Evolutionary conservation across 2,888 invertebrate species (phyloP), one percentile per base, ranked within the genome.

Genomic region (Anthrax anthrax): DNA sequence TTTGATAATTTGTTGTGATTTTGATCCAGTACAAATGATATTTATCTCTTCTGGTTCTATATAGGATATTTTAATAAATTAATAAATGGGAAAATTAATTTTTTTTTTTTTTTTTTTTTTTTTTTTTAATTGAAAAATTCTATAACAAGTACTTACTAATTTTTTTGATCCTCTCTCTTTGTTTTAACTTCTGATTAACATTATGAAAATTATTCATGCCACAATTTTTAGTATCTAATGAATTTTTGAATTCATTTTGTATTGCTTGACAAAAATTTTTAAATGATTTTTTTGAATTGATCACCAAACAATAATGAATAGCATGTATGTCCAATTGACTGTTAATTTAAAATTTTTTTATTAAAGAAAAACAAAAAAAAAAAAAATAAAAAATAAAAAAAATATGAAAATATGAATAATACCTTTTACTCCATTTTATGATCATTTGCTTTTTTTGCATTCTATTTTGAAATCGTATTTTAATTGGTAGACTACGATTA

Each of bases 401-500:
- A 27, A 13, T 29, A 19, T 27, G 39, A 32, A 46, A 23, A 42
- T 42, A 49, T 6, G 8, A 23, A 23, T 23, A 1, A 9, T 27
- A 62, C 62, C 62, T 63, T 52, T 59, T 62, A 47, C 64, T 64
- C 67, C 67, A 68, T 54, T 68, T 68, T 47, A 68, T 60, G 47
- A 64, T 63, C 62, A 66, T 62, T 53, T 68, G 66, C 37, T 63
- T 62, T 51, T 65, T 67, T 17, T 65, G 60, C 44, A 67, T 60
- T n/a, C 65, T 63, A 55, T 67, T 67, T 55, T 66, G 64, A 32
- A 59, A 65, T 47, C 64, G 60, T 46, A 68, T 62, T 48, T 56
- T 57, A 39, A 63, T 59, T 51, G 61, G 58, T 52, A 62, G 60
- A 44, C 65, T 64, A 40, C 60, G 63, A 57, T 67, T 65, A 50